Conservation (phyloP, 2,888 invertebrate genomes). For the Apocheima hispidaria region DNA sequence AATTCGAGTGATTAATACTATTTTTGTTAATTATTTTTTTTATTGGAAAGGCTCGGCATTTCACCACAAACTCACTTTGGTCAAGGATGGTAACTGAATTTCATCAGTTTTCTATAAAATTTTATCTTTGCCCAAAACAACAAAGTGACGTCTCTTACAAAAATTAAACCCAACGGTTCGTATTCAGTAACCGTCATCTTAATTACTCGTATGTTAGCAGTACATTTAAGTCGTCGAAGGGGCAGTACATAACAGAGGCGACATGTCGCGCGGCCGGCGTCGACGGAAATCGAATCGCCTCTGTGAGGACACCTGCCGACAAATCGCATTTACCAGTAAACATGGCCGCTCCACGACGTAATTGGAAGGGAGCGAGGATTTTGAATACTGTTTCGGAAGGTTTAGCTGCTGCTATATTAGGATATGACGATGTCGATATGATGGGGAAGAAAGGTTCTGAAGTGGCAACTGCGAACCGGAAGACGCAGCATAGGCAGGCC, state of each 20-base stretch:
- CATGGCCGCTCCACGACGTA: conserved; percentile 29
- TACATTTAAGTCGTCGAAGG: neutral
- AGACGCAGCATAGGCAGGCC: too few relatives aligned
- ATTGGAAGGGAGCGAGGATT: conserved; percentile 33
- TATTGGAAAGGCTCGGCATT: too few relatives aligned
- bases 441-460: too few relatives aligned
- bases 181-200: neutral
- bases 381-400: conserved; percentile 9
- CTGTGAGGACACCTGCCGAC: conserved; percentile 55
- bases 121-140: too few relatives aligned
- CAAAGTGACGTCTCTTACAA: too few relatives aligned
- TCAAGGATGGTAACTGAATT: too few relatives aligned
- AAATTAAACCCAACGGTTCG: too few relatives aligned
- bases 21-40: too few relatives aligned
- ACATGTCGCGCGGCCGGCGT: conserved; percentile 45
- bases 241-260: conserved; percentile 40
- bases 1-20: too few relatives aligned
- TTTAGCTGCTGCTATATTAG: conserved; percentile 2
- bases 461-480: neutral
- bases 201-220: neutral
- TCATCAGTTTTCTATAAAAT: too few relatives aligned
- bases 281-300: conserved; percentile 67
- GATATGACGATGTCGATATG: neutral
- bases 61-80: too few relatives aligned
- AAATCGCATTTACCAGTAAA: conserved; percentile 39